Conservation (phyloP, 2,888 invertebrate genomes). For the Teleogryllus oceanicus region DNA sequence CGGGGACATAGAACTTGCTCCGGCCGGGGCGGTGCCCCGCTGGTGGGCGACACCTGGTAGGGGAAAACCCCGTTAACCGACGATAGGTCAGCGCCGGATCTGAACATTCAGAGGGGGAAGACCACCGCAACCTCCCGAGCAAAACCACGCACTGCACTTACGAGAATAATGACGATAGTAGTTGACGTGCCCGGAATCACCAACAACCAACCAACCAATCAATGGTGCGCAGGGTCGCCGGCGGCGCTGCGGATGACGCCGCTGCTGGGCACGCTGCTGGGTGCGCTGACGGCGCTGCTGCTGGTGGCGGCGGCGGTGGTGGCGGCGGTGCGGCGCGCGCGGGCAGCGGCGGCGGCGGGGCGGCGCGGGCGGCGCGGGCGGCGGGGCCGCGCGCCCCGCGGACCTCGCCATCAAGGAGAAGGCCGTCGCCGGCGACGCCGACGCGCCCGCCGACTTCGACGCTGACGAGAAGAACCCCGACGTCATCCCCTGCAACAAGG, state of each 20-base stretch:
- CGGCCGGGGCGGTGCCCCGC: too few species aligned
- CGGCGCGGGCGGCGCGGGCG: conserved; percentile 52
- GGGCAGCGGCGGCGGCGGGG: conserved; percentile 26
- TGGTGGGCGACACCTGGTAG: too few species aligned
- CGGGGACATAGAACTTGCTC: too few species aligned
- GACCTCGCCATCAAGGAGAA: conserved; percentile 28
- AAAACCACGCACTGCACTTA: too few species aligned
- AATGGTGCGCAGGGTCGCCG: conserved; percentile 30
- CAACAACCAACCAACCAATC: too few species aligned
- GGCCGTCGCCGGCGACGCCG: conserved; percentile 38
- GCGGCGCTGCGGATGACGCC: conserved; percentile 57
- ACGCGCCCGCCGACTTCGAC: conserved; percentile 52
- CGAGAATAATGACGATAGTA: too few species aligned
- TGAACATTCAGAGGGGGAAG: too few species aligned
- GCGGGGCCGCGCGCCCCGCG: conserved; percentile 29
- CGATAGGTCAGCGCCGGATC: too few species aligned
- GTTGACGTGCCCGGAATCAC: too few species aligned
- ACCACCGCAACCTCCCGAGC: too few species aligned
- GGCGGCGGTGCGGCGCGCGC: conserved; percentile 33
- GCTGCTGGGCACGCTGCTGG: conserved; percentile 74
- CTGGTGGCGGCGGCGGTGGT: conserved; percentile 60
- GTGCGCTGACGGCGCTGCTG: conserved; percentile 71
- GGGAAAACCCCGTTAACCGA: too few species aligned
- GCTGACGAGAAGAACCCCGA: conserved; percentile 83
- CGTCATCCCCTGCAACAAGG: conserved; percentile 83